phyloP scores from a whole-genome alignment of 2,113 vertebrate species.

The Cephalopterus ornatus region DNA sequence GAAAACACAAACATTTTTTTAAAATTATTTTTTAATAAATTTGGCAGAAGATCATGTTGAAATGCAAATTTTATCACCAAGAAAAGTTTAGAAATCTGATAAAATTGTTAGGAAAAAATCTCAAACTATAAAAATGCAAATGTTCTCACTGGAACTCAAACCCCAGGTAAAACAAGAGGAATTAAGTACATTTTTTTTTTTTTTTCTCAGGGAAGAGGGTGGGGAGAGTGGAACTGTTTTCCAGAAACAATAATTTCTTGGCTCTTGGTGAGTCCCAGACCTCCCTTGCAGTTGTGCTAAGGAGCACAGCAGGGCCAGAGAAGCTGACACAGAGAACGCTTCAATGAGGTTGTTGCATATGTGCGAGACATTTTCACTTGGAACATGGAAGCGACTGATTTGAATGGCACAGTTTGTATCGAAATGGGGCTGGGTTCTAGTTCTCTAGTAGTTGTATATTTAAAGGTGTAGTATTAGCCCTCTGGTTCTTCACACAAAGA shows the following conservation, averaged over 20 bases:
- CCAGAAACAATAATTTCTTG: background rate
- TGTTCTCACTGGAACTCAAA: background rate
- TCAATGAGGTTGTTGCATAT: conserved; percentile 10
- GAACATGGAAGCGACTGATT: conserved; percentile 61
- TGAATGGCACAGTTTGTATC: conserved; percentile 67
- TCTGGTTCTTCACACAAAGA: conserved; percentile 37
- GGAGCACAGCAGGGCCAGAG: background rate
- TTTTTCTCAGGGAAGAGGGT: background rate
- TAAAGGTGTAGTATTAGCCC: conserved; percentile 45
- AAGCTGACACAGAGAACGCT: background rate
- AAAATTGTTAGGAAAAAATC: conserved; percentile 1
- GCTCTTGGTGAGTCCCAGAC: background rate
- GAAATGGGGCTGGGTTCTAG: background rate
- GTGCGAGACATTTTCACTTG: background rate
- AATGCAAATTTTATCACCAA: conserved; percentile 37
- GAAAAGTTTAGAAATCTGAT: conserved; percentile 37
- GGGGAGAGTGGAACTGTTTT: background rate
- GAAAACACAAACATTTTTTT: conserved; percentile 20
- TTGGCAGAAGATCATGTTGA: conserved; percentile 58
- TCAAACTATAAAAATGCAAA: conserved; percentile 26
- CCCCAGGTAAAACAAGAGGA: background rate
- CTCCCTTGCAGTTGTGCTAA: background rate
- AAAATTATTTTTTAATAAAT: conserved; percentile 52
- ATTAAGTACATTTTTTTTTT: background rate
- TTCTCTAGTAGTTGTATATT: background rate